phyloP scores from a whole-genome alignment of 2,113 vertebrate genomes.

The Rhagologus leucostigma region DNA sequence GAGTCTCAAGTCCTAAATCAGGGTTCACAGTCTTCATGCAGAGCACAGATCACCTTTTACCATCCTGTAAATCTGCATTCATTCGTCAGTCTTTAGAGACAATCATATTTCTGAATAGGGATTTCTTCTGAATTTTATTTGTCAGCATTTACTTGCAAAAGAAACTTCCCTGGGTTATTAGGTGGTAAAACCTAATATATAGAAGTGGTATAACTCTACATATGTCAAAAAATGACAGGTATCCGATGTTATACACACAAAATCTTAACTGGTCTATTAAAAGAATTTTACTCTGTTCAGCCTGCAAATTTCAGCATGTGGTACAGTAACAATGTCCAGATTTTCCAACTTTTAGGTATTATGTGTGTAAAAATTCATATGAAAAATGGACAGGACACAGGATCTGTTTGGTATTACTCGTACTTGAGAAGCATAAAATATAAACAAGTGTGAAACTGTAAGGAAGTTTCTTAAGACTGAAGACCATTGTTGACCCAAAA shows the following conservation, averaged over 20 bases:
- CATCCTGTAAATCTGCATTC: neutral
- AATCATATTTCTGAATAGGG: neutral
- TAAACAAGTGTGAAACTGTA: neutral
- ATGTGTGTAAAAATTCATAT: neutral
- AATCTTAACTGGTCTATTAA: neutral
- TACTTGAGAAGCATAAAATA: neutral
- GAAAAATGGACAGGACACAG: neutral
- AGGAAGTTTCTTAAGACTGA: neutral
- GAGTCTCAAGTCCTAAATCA: neutral
- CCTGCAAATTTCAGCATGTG: neutral
- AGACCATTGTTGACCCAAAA: neutral
- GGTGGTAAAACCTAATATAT: neutral
- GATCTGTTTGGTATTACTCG: neutral
- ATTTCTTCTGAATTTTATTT: neutral
- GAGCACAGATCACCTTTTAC: neutral
- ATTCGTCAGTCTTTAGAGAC: neutral
- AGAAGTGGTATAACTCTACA: neutral
- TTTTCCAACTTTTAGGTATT: neutral
- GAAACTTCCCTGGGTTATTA: neutral
- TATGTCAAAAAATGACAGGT: neutral
- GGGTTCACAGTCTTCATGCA: neutral
- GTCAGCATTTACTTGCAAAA: neutral
- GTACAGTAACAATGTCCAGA: neutral
- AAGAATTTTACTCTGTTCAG: neutral
- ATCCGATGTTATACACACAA: neutral